phyloP scores from a whole-genome alignment of 2,797 vertebrate species.

The Pelobates cultripes region DNA sequence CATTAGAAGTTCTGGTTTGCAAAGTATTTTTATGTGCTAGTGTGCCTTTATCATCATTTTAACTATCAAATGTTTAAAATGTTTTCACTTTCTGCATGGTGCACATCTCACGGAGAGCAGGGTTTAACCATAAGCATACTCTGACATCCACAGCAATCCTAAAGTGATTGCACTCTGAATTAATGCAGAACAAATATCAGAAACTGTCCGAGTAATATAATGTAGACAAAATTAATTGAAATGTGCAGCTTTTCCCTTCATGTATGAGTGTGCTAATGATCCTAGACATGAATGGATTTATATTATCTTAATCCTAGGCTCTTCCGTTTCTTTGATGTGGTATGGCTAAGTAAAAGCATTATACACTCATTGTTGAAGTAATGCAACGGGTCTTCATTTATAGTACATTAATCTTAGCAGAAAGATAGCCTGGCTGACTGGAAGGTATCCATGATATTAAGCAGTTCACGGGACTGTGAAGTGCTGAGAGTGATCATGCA shows the following conservation, averaged over 20 bases:
- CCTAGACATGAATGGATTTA: conserved; percentile 65
- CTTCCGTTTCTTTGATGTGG: conserved; percentile 78
- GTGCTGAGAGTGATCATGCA: conserved; percentile 87
- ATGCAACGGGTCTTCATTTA: conserved; percentile 74
- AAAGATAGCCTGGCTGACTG: conserved; percentile 79
- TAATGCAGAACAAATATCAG: conserved; percentile 17
- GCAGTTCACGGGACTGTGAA: conserved; percentile 88
- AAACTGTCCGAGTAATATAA: conserved; percentile 9
- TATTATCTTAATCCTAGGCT: conserved; percentile 68
- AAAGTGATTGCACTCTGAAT: conserved; percentile 15
- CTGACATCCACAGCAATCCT: conserved; percentile 3
- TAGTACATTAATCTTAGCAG: conserved; percentile 70
- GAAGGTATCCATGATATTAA: conserved; percentile 85
- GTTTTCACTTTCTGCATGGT: not conserved
- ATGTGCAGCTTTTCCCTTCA: conserved; percentile 56
- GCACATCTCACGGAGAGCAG: not conserved
- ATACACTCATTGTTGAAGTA: conserved; percentile 65
- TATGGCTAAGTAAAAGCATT: conserved; percentile 70
- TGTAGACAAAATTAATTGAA: conserved; percentile 50
- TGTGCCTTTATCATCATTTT: not conserved
- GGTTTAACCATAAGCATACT: conserved; percentile 3
- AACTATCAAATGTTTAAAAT: not conserved
- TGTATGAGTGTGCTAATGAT: conserved; percentile 61
- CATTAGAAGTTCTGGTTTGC: too few relatives aligned
- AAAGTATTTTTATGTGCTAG: too few relatives aligned